Evolutionary conservation across 1,140 invertebrate species (phyloP).

Genomic region (Drosophila parabipectinata): DNA sequence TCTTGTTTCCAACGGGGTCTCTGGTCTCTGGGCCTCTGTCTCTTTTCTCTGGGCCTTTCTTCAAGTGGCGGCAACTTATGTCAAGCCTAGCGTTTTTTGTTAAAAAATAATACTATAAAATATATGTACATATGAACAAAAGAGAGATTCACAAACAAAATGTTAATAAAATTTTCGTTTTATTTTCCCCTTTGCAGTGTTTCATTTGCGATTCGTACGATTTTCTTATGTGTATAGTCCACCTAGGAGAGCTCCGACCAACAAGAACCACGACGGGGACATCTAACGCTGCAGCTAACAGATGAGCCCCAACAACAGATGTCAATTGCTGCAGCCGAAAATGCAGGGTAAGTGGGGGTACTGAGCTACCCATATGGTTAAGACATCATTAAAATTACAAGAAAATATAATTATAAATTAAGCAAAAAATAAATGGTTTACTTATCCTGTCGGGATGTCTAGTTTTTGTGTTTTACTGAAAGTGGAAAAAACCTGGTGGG

Average conservation of each 20-base stretch:
- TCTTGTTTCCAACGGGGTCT: constrained; percentile 43
- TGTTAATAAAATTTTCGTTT: constrained; percentile 60
- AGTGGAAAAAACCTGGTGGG: constrained; percentile 17
- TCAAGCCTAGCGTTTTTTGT: constrained; percentile 71
- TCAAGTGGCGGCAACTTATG: constrained; percentile 65
- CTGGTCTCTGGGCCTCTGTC: too few species aligned
- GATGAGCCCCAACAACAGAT: constrained; percentile 85
- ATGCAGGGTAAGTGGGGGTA: constrained; percentile 86
- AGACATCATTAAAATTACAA: background rate
- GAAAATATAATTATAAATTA: background rate
- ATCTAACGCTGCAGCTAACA: constrained; percentile 84
- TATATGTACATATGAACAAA: constrained; percentile 30
- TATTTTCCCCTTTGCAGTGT: constrained; percentile 55
- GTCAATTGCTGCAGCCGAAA: constrained; percentile 87
- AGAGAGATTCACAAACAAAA: constrained; percentile 37
- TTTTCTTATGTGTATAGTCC: constrained; percentile 54
- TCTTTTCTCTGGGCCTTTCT: background rate
- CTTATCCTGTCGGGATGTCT: background rate
- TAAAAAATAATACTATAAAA: constrained; percentile 57
- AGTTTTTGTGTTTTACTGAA: background rate
- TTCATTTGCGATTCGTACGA: constrained; percentile 69
- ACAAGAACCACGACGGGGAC: constrained; percentile 62
- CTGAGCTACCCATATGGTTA: background rate
- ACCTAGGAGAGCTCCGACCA: background rate
- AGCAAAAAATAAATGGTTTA: background rate